A percentile compares a stretch with the other conserved stretches of the same genome.
Conservation (phyloP, 2,113 vertebrate genomes). For the Asarcornis scutulata region DNA sequence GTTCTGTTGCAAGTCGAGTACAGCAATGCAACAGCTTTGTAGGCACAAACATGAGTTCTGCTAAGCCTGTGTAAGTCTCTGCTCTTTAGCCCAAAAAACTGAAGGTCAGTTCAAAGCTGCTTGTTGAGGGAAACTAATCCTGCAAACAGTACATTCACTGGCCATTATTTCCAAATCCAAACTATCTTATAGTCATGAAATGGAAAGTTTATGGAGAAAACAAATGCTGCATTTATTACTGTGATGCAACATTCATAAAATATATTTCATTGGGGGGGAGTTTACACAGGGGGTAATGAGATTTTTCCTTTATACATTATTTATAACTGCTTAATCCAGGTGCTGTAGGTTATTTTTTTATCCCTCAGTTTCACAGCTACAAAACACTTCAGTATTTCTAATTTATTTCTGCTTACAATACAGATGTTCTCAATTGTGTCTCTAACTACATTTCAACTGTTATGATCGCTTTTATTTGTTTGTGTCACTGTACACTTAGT, state of each 20-base stretch:
- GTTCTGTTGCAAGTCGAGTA: not conserved
- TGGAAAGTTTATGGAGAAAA: conserved; percentile 82
- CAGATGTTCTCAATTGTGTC: conserved; percentile 86
- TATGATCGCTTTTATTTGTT: conserved; percentile 82
- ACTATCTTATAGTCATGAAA: conserved; percentile 78
- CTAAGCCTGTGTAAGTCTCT: conserved; percentile 21
- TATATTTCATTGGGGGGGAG: conserved; percentile 81
- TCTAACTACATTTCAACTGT: conserved; percentile 81
- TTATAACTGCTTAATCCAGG: conserved; percentile 83
- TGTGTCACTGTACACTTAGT: conserved; percentile 76
- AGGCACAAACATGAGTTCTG: conserved; percentile 36
- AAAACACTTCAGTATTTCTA: conserved; percentile 83
- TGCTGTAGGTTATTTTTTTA: conserved; percentile 83
- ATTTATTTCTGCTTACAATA: conserved; percentile 87
- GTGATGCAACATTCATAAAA: conserved; percentile 85
- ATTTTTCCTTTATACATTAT: conserved; percentile 86
- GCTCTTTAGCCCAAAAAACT: conserved; percentile 54
- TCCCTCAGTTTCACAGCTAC: conserved; percentile 79
- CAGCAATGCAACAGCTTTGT: not conserved
- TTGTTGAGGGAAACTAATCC: conserved; percentile 63
- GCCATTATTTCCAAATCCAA: conserved; percentile 74
- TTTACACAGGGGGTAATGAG: conserved; percentile 84
- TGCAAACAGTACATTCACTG: conserved; percentile 54
- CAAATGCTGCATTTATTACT: conserved; percentile 84
- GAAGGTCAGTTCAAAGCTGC: conserved; percentile 76